phyloP scores from a whole-genome alignment of 2,888 invertebrate genomes.

The Noctuana brunneofusca region DNA sequence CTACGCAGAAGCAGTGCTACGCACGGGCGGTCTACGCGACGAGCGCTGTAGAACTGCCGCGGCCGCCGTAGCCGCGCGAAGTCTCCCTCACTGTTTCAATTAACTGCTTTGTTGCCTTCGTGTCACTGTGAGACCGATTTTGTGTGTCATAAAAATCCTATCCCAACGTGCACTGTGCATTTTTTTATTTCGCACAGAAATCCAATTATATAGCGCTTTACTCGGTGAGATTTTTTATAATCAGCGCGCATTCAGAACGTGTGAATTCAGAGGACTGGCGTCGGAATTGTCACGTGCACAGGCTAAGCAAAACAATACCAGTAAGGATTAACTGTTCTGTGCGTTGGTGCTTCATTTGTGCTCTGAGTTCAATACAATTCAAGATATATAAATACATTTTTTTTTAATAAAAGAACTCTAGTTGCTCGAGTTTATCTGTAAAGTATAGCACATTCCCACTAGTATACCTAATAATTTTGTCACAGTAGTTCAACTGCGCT shows the following conservation, averaged over 20 bases:
- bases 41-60: slow-evolving; percentile 76
- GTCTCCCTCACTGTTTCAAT: slow-evolving; percentile 65
- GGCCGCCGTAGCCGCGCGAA: slow-evolving; percentile 54
- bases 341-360: neutral
- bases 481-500: too few species aligned
- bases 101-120: slow-evolving; percentile 75
- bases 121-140: slow-evolving; percentile 58
- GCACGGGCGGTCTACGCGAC: slow-evolving; percentile 71
- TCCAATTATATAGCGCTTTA: slow-evolving; percentile 33
- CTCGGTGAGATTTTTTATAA: slow-evolving; percentile 28
- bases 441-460: too few species aligned
- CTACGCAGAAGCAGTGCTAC: slow-evolving; percentile 63
- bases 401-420: too few species aligned
- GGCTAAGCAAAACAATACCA: slow-evolving; percentile 19
- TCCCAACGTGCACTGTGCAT: slow-evolving; percentile 26
- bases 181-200: slow-evolving; percentile 27
- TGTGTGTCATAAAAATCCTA: slow-evolving; percentile 46
- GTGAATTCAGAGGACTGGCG: slow-evolving; percentile 25
- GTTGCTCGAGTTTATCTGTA: too few species aligned
- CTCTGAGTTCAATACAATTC: neutral
- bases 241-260: slow-evolving; percentile 30
- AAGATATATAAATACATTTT: too few species aligned
- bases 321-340: slow-evolving; percentile 12
- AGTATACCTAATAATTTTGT: too few species aligned
- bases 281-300: slow-evolving; percentile 22